phyloP scores from a whole-genome alignment of 2,888 invertebrate genomes.

The Thalpophila matura region DNA sequence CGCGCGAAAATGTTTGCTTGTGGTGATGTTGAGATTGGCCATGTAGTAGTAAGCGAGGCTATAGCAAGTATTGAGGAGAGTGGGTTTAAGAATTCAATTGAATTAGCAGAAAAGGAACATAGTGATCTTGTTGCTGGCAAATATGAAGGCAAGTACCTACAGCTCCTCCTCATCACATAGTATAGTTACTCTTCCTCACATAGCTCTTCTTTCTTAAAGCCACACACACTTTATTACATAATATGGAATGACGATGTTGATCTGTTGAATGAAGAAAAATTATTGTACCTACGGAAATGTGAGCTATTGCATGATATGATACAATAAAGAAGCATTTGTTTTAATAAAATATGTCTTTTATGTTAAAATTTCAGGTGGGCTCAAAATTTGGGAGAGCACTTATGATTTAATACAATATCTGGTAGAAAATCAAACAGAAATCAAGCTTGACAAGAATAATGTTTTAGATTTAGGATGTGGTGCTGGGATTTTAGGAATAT shows the following conservation, averaged over 20 bases:
- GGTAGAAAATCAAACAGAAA: constrained; percentile 68
- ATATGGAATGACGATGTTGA: not conserved
- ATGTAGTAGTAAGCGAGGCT: constrained; percentile 82
- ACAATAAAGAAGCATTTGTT: too few species aligned
- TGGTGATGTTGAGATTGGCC: constrained; percentile 86
- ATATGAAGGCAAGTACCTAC: constrained; percentile 93
- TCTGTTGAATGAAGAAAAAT: not conserved
- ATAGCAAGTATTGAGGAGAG: constrained; percentile 74
- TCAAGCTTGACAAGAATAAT: constrained; percentile 85
- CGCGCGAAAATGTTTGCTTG: constrained; percentile 84
- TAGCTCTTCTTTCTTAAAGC: not conserved
- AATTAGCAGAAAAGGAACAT: constrained; percentile 91
- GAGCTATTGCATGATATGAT: not conserved
- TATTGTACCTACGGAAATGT: too few species aligned
- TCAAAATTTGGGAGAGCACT: constrained; percentile 99
- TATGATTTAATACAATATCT: constrained; percentile 94
- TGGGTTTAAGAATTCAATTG: constrained; percentile 79
- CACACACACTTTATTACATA: not conserved
- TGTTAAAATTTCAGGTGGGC: constrained; percentile 92
- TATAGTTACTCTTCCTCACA: too few species aligned
- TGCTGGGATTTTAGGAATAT: constrained; percentile 96
- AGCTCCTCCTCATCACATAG: not conserved
- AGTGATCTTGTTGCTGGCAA: constrained; percentile 94
- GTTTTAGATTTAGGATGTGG: constrained; percentile 98
- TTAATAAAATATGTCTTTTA: not conserved